Evolutionary conservation across 2,797 vertebrate genomes (phyloP).

Genomic region (Simalia tracyae): DNA sequence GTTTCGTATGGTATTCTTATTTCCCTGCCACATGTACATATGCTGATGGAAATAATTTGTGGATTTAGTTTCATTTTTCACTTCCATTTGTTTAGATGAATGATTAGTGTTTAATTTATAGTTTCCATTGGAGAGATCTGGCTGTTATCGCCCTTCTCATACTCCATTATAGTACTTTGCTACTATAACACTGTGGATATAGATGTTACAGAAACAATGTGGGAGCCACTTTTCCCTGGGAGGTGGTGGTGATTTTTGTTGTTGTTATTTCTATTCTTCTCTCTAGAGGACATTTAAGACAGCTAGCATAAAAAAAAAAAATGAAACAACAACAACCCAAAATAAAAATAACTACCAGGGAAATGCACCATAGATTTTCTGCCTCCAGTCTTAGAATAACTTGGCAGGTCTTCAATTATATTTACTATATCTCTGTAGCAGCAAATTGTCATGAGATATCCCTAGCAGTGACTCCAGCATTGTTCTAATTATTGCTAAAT

Average conservation of each 20-base stretch:
- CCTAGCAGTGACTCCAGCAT: background rate
- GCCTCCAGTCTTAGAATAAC: background rate
- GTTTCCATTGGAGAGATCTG: background rate
- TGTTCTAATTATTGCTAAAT: background rate
- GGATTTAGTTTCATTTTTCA: conserved; percentile 26
- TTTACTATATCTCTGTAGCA: background rate
- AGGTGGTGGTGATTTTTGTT: background rate
- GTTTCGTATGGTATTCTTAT: background rate
- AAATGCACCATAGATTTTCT: background rate
- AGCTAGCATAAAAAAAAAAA: background rate
- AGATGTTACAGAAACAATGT: background rate
- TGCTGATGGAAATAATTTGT: background rate
- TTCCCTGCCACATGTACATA: background rate
- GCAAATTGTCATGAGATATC: background rate
- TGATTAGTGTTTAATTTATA: conserved; percentile 38
- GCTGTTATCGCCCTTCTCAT: background rate
- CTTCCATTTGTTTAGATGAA: conserved; percentile 37
- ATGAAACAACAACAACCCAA: background rate
- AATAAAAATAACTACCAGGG: background rate
- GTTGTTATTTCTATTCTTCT: background rate
- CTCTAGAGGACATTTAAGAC: background rate
- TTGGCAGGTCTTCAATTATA: background rate
- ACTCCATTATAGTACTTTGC: conserved; percentile 31
- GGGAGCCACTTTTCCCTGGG: background rate
- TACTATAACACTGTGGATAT: background rate